phyloP scores from a whole-genome alignment of 2,888 invertebrate genomes.

The Drosophila quasianomalipes region DNA sequence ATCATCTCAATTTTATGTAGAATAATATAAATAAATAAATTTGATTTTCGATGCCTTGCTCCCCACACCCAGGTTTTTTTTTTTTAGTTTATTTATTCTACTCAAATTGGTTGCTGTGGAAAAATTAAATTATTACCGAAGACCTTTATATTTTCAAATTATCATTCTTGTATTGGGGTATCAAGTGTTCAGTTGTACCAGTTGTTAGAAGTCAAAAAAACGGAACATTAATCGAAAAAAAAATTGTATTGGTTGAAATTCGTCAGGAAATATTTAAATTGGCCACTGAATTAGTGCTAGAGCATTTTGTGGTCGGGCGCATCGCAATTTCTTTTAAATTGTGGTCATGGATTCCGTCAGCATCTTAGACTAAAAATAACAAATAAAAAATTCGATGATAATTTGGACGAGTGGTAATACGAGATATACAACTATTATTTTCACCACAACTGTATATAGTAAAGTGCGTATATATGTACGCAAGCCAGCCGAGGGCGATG shows the following conservation, averaged over 20 bases:
- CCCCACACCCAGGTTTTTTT: neutral
- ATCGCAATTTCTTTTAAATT: neutral
- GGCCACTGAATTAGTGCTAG: neutral
- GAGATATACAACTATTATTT: neutral
- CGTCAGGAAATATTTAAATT: neutral
- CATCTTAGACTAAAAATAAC: neutral
- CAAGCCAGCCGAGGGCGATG: constrained; percentile 2
- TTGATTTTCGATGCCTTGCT: neutral
- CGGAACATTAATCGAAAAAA: too few species aligned
- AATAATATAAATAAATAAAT: neutral
- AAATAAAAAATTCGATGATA: neutral
- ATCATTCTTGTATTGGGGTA: too few species aligned
- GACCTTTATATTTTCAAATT: too few species aligned
- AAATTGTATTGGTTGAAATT: neutral
- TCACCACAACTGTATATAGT: neutral
- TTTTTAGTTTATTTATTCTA: too few species aligned
- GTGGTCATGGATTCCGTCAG: neutral
- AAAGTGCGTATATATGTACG: constrained; percentile 2
- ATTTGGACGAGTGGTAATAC: neutral
- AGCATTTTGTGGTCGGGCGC: neutral
- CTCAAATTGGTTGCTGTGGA: too few species aligned
- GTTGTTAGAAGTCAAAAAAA: too few species aligned
- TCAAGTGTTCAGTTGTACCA: too few species aligned
- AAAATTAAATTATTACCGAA: too few species aligned
- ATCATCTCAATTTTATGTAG: neutral